A percentile compares a stretch with the other conserved stretches of the same genome.
phyloP scores from a whole-genome alignment of 2,113 vertebrate genomes.

The Microcebus murinus region DNA sequence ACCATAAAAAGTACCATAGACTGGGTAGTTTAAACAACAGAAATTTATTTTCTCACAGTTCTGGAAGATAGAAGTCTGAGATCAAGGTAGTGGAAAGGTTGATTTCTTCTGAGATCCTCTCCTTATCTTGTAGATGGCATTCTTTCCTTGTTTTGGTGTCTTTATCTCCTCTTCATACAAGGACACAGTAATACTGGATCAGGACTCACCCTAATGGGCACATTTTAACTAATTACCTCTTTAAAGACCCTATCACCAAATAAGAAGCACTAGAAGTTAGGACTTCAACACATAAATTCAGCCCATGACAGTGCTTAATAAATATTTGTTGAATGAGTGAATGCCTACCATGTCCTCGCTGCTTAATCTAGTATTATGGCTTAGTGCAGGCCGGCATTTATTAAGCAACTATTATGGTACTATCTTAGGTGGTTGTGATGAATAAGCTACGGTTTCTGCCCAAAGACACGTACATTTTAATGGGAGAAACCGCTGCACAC shows the following conservation, averaged over 20 bases:
- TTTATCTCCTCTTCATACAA: neutral
- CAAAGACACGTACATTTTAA: slow-evolving; percentile 3
- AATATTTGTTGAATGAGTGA: neutral
- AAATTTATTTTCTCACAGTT: neutral
- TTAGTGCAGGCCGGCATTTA: neutral
- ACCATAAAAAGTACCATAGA: neutral
- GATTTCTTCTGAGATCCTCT: neutral
- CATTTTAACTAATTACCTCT: neutral
- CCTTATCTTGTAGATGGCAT: neutral
- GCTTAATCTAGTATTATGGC: neutral
- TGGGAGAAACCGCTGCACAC: neutral
- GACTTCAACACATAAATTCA: slow-evolving; percentile 10
- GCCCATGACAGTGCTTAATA: neutral
- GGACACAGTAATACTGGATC: neutral
- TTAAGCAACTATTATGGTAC: slow-evolving; percentile 30
- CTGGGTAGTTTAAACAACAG: neutral
- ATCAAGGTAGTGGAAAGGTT: neutral
- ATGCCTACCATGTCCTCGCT: neutral
- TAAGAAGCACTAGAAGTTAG: neutral
- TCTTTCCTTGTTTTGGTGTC: neutral
- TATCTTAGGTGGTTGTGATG: neutral
- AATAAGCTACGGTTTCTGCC: neutral
- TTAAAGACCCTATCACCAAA: neutral
- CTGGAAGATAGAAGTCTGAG: neutral
- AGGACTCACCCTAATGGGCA: neutral